Evolutionary conservation across 2,888 invertebrate species (phyloP), one percentile per base, ranked within the genome.

Genomic region (Heterodera filipjevi): DNA sequence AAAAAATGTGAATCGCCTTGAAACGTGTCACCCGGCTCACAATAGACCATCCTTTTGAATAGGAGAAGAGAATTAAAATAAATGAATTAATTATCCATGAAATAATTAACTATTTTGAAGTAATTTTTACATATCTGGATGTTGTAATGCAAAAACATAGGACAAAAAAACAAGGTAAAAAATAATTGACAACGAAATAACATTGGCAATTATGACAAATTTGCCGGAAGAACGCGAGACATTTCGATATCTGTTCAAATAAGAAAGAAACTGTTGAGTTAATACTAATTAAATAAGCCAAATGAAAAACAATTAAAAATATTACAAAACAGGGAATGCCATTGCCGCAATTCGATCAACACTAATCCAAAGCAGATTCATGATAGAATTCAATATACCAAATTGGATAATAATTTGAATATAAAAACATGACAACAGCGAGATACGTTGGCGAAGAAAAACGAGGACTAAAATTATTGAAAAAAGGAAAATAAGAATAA

Each of bases 121-220:
- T n/a, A n/a, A n/a, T n/a, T n/a, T n/a, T 19, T 12, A 75, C 75
- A 75, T 75, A 30, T 75, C n/a, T 19, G 27, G 75, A 64, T 75
- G 32, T 3, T 75, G 8, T 19, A 64, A 16, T 3, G 22, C 66
- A 75, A 33, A 30, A 2, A 22, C n/a, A 64, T 32, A 53, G 3
- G 44, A 16, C 10, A 75, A 22, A 75, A 44, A 33, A 49, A 75
- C 10, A 19, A 39, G 16, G 30, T 44, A 30, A 33, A 35, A 19
- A n/a, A 30, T 30, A 16, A 59, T 32, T 22, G 35, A 30, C 49
- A 64, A n/a, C 12, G 75, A 75, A 33, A 53, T 22, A 19, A 32
- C 22, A 66, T 75, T 75, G 10, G 30, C 5, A 8, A 53, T 22
- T 0, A 46, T 3, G 30, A 35, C 75, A n/a, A 32, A 75, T 64